phyloP scores from a whole-genome alignment of 2,797 vertebrate species.

The Knipowitschia caucasica region DNA sequence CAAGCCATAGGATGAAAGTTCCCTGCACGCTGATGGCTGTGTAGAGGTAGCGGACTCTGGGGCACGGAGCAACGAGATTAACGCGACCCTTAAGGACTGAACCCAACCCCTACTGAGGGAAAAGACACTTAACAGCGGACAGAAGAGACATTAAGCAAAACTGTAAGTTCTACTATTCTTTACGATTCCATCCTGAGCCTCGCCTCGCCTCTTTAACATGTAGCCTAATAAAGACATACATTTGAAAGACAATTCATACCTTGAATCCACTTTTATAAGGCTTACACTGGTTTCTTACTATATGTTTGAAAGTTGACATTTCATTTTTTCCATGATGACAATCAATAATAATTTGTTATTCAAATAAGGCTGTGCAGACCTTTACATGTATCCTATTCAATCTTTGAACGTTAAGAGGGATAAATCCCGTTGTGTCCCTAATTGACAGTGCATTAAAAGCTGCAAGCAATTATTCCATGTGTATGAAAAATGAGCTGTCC shows the following conservation, averaged over 20 bases:
- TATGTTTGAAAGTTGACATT: too few relatives aligned
- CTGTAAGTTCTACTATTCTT: slow-evolving; percentile 50
- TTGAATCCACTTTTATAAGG: too few relatives aligned
- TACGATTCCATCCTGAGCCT: too few relatives aligned
- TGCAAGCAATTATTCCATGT: slow-evolving; percentile 27
- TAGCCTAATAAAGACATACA: not conserved
- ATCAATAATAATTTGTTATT: too few relatives aligned
- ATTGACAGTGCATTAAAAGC: slow-evolving; percentile 60
- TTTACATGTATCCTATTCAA: slow-evolving; percentile 64
- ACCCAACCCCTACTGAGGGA: slow-evolving; percentile 15
- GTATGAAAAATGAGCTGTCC: slow-evolving; percentile 43
- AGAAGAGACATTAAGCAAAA: slow-evolving; percentile 21
- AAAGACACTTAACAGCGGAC: slow-evolving; percentile 9
- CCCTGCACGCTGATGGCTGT: slow-evolving; percentile 52
- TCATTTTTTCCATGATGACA: too few relatives aligned
- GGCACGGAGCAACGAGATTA: slow-evolving; percentile 20
- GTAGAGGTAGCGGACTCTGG: slow-evolving; percentile 43
- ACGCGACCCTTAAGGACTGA: slow-evolving; percentile 30
- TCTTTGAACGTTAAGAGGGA: slow-evolving; percentile 65
- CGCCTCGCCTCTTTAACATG: not conserved
- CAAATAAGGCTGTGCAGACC: slow-evolving; percentile 9
- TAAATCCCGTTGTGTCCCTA: slow-evolving; percentile 77
- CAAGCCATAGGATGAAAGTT: slow-evolving; percentile 63
- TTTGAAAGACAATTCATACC: too few relatives aligned
- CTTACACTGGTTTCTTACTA: too few relatives aligned